These are phyloP conservation scores for Capreolus pygargus DNA, from an alignment of 2,113 vertebrate genomes.

Conservation along the genomic window DNA sequence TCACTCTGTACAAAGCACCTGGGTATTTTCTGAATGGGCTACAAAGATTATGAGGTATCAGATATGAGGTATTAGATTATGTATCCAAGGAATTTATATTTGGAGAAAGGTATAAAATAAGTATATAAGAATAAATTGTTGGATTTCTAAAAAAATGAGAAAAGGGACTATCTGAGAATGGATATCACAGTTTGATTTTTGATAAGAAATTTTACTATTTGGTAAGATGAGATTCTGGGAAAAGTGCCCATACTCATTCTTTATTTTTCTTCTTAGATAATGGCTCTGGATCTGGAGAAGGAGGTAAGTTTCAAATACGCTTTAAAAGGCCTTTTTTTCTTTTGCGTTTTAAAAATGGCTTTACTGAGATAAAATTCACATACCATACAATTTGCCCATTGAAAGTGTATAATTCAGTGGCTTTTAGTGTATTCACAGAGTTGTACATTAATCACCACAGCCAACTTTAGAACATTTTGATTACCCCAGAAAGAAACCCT, in stretches of 20 bases:
- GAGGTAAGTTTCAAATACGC: slow-evolving; percentile 83
- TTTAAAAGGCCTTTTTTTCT: slow-evolving; percentile 5
- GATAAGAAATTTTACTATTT: slow-evolving; percentile 25
- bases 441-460: not conserved
- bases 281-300: slow-evolving; percentile 93
- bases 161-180: not conserved
- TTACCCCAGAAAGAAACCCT: not conserved
- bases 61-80: not conserved
- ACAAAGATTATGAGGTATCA: not conserved
- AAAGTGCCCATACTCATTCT: slow-evolving; percentile 58
- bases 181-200: not conserved
- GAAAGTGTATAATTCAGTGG: not conserved
- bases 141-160: not conserved
- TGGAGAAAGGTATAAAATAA: not conserved
- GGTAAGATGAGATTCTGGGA: slow-evolving; percentile 34
- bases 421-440: not conserved
- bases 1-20: not conserved
- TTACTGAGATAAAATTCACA: slow-evolving; percentile 1
- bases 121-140: slow-evolving; percentile 12
- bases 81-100: not conserved
- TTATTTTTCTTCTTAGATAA: slow-evolving; percentile 84
- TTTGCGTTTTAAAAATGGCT: not conserved
- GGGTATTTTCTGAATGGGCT: not conserved
- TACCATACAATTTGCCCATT: not conserved
- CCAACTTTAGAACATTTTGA: not conserved